A percentile compares a stretch with the other conserved stretches of the same genome.
phyloP scores from a whole-genome alignment of 2,113 vertebrate genomes.

The Ardeotis arabs region DNA sequence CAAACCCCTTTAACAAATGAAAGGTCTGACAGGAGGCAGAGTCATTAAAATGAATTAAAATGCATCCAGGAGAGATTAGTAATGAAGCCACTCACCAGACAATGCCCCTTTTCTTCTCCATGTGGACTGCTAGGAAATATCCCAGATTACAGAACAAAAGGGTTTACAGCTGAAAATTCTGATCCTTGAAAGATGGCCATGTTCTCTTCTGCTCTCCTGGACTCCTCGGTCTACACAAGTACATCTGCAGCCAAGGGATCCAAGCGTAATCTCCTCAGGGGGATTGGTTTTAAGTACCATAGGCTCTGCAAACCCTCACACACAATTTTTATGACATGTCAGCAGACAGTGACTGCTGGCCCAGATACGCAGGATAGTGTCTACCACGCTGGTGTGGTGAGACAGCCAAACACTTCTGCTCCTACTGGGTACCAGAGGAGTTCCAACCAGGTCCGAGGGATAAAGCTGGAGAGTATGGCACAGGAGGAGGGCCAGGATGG shows the following conservation, averaged over 20 bases:
- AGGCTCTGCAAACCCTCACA: neutral
- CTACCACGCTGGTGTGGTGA: neutral
- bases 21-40: conserved; percentile 74
- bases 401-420: neutral
- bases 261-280: neutral
- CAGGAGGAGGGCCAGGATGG: neutral
- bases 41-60: conserved; percentile 80
- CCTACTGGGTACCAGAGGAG: neutral
- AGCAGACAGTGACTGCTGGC: neutral
- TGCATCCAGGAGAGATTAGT: conserved; percentile 75
- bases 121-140: conserved; percentile 47
- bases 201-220: neutral
- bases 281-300: neutral
- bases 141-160: conserved; percentile 70
- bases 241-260: conserved; percentile 1
- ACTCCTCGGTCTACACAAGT: neutral
- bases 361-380: neutral
- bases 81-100: conserved; percentile 74
- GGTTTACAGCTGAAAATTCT: conserved; percentile 47
- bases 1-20: conserved; percentile 61
- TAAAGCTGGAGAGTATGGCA: neutral
- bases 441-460: neutral
- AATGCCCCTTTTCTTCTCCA: conserved; percentile 72
- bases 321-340: neutral
- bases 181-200: conserved; percentile 51